A percentile compares a stretch with the other conserved stretches of the same genome.
Conservation (phyloP, 2,113 vertebrate species). For the Microcebus tavaratra region DNA sequence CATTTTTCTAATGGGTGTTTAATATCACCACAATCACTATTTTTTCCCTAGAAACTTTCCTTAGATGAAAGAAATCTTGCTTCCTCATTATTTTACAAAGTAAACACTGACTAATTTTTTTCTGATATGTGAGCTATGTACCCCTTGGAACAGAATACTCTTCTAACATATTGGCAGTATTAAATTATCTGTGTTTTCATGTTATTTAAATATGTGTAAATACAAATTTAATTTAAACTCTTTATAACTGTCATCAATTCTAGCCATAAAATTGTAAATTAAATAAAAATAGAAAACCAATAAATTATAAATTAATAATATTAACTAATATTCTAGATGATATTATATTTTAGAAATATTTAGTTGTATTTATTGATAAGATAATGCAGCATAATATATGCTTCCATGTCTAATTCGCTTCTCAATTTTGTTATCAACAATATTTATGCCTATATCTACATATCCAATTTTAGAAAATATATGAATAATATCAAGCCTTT, state of each 20-base stretch:
- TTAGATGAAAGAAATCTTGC: conserved; percentile 7
- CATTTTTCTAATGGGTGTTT: not conserved
- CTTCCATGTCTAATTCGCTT: not conserved
- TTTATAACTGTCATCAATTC: not conserved
- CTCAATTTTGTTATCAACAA: not conserved
- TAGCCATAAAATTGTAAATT: not conserved
- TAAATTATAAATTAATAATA: not conserved
- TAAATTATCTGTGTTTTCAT: conserved; percentile 7
- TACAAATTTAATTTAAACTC: not conserved
- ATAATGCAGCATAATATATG: not conserved
- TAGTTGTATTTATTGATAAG: not conserved
- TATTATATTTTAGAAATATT: not conserved
- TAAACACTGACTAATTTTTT: not conserved
- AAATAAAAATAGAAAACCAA: conserved; percentile 3
- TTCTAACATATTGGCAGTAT: not conserved
- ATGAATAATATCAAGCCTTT: conserved; percentile 8
- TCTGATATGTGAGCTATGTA: not conserved
- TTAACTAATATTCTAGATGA: not conserved
- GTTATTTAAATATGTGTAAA: conserved; percentile 5
- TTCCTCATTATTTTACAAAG: not conserved
- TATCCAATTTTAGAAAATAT: not conserved
- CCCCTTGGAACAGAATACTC: not conserved
- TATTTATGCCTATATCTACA: not conserved
- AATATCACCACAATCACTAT: not conserved
- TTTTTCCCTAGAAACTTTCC: not conserved